Conservation (phyloP, 2,113 vertebrate genomes). For the Hippocampus guttulatus region DNA sequence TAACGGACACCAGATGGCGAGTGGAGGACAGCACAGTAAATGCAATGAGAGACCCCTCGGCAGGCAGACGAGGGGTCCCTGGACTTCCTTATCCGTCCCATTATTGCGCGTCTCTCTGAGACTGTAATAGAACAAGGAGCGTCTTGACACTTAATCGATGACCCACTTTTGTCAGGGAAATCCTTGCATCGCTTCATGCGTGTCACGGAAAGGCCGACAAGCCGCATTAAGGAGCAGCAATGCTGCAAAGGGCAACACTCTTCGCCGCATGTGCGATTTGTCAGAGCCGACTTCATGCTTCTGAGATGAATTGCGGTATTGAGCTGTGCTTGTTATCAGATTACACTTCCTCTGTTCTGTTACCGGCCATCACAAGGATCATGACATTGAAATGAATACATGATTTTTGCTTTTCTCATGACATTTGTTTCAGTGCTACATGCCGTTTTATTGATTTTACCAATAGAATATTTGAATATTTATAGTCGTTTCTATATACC, state of each 20-base stretch:
- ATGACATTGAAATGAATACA: conserved; percentile 14
- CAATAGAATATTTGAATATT: neutral
- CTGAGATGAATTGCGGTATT: conserved; percentile 41
- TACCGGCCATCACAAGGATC: conserved; percentile 11
- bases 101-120: conserved; percentile 49
- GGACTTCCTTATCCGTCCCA: conserved; percentile 21
- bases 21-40: neutral
- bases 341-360: conserved; percentile 13
- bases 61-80: conserved; percentile 16
- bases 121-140: conserved; percentile 52
- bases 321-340: conserved; percentile 39
- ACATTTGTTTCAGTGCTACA: neutral
- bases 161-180: conserved; percentile 32
- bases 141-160: conserved; percentile 56
- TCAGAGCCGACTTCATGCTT: conserved; percentile 28
- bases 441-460: neutral
- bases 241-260: conserved; percentile 10
- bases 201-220: neutral
- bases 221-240: neutral
- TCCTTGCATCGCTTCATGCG: conserved; percentile 1
- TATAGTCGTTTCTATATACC: no score
- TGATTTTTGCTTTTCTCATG: neutral
- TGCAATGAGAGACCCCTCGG: neutral
- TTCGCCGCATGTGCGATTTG: conserved; percentile 31
- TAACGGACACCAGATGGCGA: conserved; percentile 13